Evolutionary conservation across 2,888 invertebrate species (phyloP), one percentile per base, ranked within the genome.

Genomic region (Acholoe squamosa): DNA sequence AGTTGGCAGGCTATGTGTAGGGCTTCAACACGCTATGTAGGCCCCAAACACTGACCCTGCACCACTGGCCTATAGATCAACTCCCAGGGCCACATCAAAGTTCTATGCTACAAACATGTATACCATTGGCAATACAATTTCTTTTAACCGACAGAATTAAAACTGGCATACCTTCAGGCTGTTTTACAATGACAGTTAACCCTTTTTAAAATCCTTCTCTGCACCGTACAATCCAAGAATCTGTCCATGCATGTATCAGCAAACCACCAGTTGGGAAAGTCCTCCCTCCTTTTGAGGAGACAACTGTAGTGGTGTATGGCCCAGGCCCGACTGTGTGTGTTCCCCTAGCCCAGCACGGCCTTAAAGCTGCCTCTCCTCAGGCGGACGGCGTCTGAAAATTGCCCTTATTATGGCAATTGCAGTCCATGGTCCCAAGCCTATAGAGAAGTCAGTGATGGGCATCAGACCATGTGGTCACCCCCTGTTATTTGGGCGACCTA

Each of bases 361-460:
- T 71, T 71, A 71, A 71, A 71, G 71, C 71, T 28, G 5, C 61
- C 61, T 19, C 61, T 14, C 61, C 61, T 14, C 28, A 28, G 71
- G 71, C 0, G 71, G 71, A 28, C 19, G 28, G 31, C n/a, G 5
- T 71, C 71, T 71, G 61, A 71, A 71, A 61, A 71, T 71, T 71
- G 71, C 71, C 71, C 71, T 28, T 71, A 71, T 71, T 71, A 71
- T 71, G 31, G 71, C 71, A 71, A 71, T 71, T 71, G 71, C 71
- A 71, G 71, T 71, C 71, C 25, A 25, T 25, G 25, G 28, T 22
- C 71, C 71, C 31, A 28, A 25, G 71, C 71, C 28, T 61, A 43
- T 43, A 28, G 31, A 3, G 71, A 14, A 71, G 71, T 71, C 71
- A 71, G 71, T 71, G 71, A 28, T 28, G 71, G 71, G 71, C 71